Evolutionary conservation across 1,140 invertebrate species (phyloP), one percentile per base, ranked within the genome.

Genomic region (Penaeus indicus): DNA sequence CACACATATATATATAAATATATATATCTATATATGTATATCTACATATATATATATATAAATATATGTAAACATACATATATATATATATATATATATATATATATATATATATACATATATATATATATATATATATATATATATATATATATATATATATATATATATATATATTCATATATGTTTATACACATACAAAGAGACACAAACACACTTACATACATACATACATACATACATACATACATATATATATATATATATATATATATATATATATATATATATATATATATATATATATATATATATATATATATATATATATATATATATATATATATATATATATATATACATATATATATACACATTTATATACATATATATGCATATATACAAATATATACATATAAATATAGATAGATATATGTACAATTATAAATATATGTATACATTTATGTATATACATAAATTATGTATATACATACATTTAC

Each of bases 111-210:
- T 21, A 22, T 3, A 32, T 16, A 22, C 13, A 72, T 3, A 72
- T 19, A 72, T 19, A 72, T 19, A 22, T 19, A 72, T 19, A 72
- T 2, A 72, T 1, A 22, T 19, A 72, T 16, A 72, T 19, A 72
- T 19, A 72, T 19, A 72, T 1, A 72, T 72, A 72, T 18, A 72
- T 72, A 72, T 72, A 19, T 22, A 22, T 72, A 72, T 69, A 69
- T 69, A 69, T 18, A 69, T 69, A 69, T 69, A 69, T 69, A 69
- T 69, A 69, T 18, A 69, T 69, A 69, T 69, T 10, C 19, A 69
- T 69, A 69, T 69, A 69, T 69, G 19, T 18, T 7, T 69, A 69
- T 69, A 69, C 18, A 69, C 19, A 69, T 69, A 69, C 19, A 69
- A 1, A 69, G 5, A 69, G 0, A 69, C 19, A 69, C 19, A 69